phyloP scores from a whole-genome alignment of 2,888 invertebrate genomes.

The Melinopterus prodromus region DNA sequence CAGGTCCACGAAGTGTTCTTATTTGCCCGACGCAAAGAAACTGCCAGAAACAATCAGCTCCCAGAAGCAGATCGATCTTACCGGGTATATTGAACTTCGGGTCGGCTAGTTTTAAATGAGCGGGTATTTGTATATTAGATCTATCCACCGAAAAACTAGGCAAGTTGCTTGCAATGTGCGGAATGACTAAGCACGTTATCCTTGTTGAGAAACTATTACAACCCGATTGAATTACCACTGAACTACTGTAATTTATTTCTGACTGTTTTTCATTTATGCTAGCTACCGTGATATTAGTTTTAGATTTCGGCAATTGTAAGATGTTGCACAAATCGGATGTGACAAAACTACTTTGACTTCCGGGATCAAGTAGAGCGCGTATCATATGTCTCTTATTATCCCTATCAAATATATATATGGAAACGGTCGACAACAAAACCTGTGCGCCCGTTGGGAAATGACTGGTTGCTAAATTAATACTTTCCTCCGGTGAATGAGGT shows the following conservation, averaged over 20 bases:
- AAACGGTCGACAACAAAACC: constrained; percentile 19
- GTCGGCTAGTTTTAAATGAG: constrained; percentile 12
- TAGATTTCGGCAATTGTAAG: constrained; percentile 26
- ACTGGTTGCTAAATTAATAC: constrained; percentile 11
- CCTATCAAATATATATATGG: constrained; percentile 1
- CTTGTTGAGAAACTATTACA: constrained; percentile 28
- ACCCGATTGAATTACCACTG: constrained; percentile 30
- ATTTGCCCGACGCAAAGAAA: constrained; percentile 23
- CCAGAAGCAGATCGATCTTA: constrained; percentile 18
- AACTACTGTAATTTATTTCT: constrained; percentile 24
- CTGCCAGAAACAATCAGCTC: constrained; percentile 17
- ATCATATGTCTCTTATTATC: not conserved
- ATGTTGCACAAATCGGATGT: constrained; percentile 21
- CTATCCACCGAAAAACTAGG: constrained; percentile 5
- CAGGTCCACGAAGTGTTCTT: not conserved
- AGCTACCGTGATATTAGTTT: constrained; percentile 28
- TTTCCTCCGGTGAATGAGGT: not conserved
- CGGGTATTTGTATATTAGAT: constrained; percentile 7
- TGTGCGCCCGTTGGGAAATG: not conserved
- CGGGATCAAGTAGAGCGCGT: constrained; percentile 38
- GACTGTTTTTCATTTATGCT: constrained; percentile 32
- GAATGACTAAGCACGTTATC: constrained; percentile 30
- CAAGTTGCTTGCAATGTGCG: not conserved
- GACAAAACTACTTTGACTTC: constrained; percentile 39
- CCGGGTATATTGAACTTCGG: constrained; percentile 12